Base-by-base conservation (phyloP, 2,888 invertebrate species). In the Tenthredo livida region DNA sequence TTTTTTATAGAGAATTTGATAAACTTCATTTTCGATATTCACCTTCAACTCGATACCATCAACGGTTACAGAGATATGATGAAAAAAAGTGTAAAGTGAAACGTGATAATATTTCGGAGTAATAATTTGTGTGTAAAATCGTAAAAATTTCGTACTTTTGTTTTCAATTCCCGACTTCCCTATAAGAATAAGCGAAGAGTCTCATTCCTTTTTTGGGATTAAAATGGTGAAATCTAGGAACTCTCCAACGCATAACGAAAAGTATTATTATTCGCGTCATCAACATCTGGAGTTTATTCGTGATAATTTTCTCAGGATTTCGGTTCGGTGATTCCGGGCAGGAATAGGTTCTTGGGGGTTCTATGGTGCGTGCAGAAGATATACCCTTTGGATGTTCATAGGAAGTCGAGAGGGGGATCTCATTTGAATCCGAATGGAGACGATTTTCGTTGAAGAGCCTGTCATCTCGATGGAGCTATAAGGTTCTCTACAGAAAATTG, bases 391-490 rank as follows among this genome's bases (percentile, higher is more conserved):
- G 37, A 25, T 12, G 43, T 78, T 12, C 54, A 17, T 43, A 17
- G 54, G 43, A 21, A 25, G 10, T 61, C 29, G 47, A 43, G 75
- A 77, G 50, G 15, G 50, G 29, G 91, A 89, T 87, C 92, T 93
- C 92, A 93, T 93, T 93, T 93, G 92, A 93, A 93, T 93, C 90
- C 92, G 92, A 93, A 93, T 93, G 90, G 92, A 91, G 91, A 91
- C 91, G 92, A 91, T 91, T 91, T 91, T 91, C 91, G 90, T 89
- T 89, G 90, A 90, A 90, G 90, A 90, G 89, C 89, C 87, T 90
- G 91, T 92, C 90, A 90, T 89, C 37, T 70, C 33, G 61, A 21
- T 25, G 21, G 61, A 61, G 61, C 21, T 21, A 21, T 10, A 17
- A 54, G 47, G 75, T 47, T 75, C 75, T 75, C 75, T 75, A 25